Evolutionary conservation across 2,888 invertebrate genomes (phyloP), one percentile per base, ranked within the genome.

Genomic region (Calephelis perditalis): DNA sequence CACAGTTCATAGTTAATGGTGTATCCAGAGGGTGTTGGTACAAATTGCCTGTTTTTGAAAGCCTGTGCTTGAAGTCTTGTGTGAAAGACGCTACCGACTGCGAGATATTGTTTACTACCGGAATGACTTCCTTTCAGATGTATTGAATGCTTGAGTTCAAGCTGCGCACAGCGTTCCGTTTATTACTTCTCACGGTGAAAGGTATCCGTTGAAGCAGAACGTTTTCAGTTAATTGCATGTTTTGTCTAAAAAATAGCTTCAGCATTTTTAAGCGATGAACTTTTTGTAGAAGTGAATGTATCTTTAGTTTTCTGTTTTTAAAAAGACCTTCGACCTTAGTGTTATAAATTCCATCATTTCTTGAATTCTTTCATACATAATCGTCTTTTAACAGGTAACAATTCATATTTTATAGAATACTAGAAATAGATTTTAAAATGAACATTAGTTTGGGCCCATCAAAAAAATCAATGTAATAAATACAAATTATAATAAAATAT

Each of bases 1-100:
- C 82, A 78, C 73, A 82, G 83, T 88, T 88, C 88, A 90, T 90
- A 89, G 83, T 90, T 89, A 88, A 90, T 89, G 89, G 89, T 88
- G 86, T 86, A 86, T 86, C 86, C 86, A 84, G 76, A 70, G 82
- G 79, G 84, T 82, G 85, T 80, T 82, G 71, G 74, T 73, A 77
- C 76, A 87, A 87, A 89, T 88, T 87, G 83, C 88, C 86, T 78
- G 77, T 82, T 80, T 87, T 79, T 79, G 79, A 68, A 79, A 70
- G 72, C 73, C 75, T 67, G 71, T 73, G 67, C 71, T 76, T 77
- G 72, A 69, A 76, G 70, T 78, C 75, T 81, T 72, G 75, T 81
- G 75, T 84, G 80, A 85, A 88, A 86, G 83, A 79, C 73, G 75
- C 75, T 85, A 83, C 84, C 85, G 80, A 81, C 78, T 80, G 78